Evolutionary conservation across 2,797 vertebrate species (phyloP).

Genomic region (Esox masquinongy): DNA sequence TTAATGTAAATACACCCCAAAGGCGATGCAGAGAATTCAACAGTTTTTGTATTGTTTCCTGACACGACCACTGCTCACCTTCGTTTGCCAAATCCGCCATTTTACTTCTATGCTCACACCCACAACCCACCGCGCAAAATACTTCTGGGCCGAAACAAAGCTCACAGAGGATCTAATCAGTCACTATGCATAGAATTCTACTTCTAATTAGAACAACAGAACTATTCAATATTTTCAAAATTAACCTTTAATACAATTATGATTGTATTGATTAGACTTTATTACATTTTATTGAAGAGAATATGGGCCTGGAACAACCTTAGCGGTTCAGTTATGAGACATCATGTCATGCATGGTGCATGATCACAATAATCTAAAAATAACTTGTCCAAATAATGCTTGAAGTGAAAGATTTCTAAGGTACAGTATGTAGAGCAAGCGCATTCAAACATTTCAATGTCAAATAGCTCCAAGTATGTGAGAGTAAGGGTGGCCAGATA

Average conservation of each 20-base stretch:
- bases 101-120: conserved; percentile 94
- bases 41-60: conserved; percentile 63
- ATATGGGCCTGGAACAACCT: too few relatives aligned
- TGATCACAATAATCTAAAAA: too few relatives aligned
- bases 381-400: too few relatives aligned
- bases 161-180: background rate
- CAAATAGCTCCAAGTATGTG: too few relatives aligned
- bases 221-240: background rate
- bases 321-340: too few relatives aligned
- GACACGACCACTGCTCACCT: conserved; percentile 84
- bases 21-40: conserved; percentile 11
- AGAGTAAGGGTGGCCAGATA: too few relatives aligned
- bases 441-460: too few relatives aligned
- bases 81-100: conserved; percentile 99
- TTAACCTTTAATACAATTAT: background rate
- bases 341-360: too few relatives aligned
- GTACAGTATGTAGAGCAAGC: too few relatives aligned
- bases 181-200: background rate
- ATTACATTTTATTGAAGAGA: too few relatives aligned
- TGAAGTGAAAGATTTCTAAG: too few relatives aligned
- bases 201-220: background rate
- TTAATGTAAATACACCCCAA: background rate
- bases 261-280: background rate
- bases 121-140: conserved; percentile 91
- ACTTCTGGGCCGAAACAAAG: conserved; percentile 26